Evolutionary conservation across 2,113 vertebrate genomes (phyloP).

Genomic region (Jacana jacana): DNA sequence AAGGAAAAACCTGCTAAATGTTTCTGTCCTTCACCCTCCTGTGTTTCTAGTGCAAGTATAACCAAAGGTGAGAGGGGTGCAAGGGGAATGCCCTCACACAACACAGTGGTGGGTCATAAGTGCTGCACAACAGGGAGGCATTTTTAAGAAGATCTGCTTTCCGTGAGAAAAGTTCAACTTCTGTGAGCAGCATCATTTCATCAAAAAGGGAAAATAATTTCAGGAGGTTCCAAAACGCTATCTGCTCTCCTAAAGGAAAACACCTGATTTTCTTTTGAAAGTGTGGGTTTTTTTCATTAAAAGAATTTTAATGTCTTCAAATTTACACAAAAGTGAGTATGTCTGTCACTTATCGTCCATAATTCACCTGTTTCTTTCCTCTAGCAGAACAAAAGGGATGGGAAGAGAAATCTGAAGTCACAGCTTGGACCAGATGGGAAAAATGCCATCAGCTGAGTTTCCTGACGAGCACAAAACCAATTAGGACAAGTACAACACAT

Average conservation of each 20-base stretch:
- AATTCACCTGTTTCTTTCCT: neutral
- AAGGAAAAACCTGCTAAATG: neutral
- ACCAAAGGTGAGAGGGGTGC: neutral
- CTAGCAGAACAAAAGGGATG: neutral
- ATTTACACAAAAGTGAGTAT: neutral
- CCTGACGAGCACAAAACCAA: neutral
- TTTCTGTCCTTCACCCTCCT: neutral
- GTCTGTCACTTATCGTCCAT: neutral
- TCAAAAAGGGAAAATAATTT: neutral
- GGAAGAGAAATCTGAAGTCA: neutral
- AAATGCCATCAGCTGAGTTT: neutral
- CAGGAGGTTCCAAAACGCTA: neutral
- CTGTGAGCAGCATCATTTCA: neutral
- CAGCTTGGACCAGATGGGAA: neutral
- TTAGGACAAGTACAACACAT: neutral
- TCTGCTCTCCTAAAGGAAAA: neutral
- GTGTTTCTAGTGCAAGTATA: neutral
- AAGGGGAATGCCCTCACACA: neutral
- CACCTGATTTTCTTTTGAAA: neutral
- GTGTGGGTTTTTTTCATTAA: rapidly evolving
- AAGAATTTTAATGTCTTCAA: neutral
- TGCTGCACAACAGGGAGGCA: neutral
- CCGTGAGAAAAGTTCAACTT: neutral
- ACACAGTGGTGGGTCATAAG: neutral
- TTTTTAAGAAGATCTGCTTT: neutral